These are phyloP conservation scores for Alviniconcha marisindica DNA, from an alignment of 1,140 invertebrate species.

Conservation along the genomic window DNA sequence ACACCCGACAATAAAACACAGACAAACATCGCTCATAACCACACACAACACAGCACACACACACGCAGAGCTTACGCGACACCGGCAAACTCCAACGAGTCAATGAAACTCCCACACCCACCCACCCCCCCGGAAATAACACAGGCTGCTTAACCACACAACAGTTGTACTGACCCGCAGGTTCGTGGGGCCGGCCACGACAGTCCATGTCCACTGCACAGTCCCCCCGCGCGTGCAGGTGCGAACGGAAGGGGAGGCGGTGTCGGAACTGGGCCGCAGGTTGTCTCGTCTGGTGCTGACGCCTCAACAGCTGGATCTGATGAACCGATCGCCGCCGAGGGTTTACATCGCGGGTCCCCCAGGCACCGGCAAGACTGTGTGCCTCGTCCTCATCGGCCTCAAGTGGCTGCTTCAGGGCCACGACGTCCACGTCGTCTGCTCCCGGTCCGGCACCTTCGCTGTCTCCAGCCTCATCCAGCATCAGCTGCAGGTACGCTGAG, in stretches of 20 bases:
- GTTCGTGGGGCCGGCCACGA: constrained; percentile 19
- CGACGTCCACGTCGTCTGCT: constrained; percentile 17
- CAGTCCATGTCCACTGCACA: constrained; percentile 5
- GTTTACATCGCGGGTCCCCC: constrained; percentile 25
- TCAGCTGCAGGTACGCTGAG: neutral
- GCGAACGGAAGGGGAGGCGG: constrained; percentile 4
- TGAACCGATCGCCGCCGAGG: neutral
- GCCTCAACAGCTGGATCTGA: neutral
- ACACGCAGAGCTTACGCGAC: neutral
- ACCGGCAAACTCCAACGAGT: no score
- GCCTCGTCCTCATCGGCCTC: constrained; percentile 24
- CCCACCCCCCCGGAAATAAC: neutral
- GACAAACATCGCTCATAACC: no score
- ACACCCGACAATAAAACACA: no score
- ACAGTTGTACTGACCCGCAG: neutral
- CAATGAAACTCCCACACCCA: no score
- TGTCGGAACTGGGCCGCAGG: neutral
- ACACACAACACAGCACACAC: no score
- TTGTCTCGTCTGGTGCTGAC: constrained; percentile 19
- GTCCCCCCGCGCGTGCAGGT: constrained; percentile 5
- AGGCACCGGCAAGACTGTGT: constrained; percentile 30
- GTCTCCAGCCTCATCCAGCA: constrained; percentile 9
- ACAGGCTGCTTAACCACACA: neutral
- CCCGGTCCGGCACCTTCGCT: neutral
- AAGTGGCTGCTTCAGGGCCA: constrained; percentile 15